phyloP scores from a whole-genome alignment of 2,797 vertebrate genomes.

The Malurus leucopterus region DNA sequence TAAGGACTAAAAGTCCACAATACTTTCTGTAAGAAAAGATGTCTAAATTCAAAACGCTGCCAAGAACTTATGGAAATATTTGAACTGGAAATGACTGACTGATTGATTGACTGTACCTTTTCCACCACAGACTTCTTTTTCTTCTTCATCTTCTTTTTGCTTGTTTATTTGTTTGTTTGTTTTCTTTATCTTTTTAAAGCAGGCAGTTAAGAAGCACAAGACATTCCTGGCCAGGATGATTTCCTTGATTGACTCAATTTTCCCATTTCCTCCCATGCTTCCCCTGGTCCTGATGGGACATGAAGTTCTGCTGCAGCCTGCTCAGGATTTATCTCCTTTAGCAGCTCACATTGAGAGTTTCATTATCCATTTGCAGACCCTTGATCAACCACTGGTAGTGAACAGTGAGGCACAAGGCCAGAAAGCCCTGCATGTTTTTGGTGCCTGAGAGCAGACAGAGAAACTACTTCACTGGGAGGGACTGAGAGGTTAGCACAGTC shows the following conservation, averaged over 20 bases:
- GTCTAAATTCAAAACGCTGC: neutral
- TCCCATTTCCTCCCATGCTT: constrained; percentile 2
- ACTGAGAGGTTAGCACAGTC: neutral
- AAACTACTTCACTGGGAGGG: neutral
- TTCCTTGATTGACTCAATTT: neutral
- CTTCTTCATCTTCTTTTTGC: neutral
- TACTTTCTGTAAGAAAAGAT: neutral
- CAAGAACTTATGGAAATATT: constrained; percentile 40
- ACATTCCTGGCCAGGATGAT: neutral
- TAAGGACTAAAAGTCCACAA: neutral
- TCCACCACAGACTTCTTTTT: neutral
- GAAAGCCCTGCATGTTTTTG: neutral
- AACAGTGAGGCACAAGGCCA: neutral
- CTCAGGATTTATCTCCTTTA: neutral
- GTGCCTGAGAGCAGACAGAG: neutral
- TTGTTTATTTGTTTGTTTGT: neutral
- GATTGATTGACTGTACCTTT: constrained; percentile 21
- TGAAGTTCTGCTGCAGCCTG: neutral
- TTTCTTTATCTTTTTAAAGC: neutral
- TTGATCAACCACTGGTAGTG: neutral
- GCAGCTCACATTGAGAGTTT: neutral
- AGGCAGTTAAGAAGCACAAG: neutral
- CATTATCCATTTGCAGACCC: neutral
- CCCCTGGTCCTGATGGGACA: neutral
- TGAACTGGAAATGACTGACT: constrained; percentile 35